Evolutionary conservation across 2,113 vertebrate genomes (phyloP).

Genomic region (Hippocampus guttulatus): DNA sequence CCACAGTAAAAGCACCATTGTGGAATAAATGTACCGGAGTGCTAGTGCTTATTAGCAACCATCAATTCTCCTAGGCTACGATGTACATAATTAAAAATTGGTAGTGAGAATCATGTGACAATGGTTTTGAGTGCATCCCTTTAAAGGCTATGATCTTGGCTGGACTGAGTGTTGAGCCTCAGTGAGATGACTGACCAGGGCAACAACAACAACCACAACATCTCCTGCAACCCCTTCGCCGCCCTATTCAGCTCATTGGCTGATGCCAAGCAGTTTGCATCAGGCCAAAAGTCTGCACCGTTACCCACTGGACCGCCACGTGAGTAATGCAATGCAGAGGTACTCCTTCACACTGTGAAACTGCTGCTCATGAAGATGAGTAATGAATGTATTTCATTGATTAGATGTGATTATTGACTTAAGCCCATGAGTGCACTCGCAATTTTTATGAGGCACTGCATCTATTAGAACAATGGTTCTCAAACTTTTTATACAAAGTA

Average conservation of each 20-base stretch:
- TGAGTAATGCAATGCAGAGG: conserved; percentile 57
- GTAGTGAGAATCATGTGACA: background rate
- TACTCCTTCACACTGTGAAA: background rate
- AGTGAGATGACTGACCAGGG: conserved; percentile 97
- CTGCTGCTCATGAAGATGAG: background rate
- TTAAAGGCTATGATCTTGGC: conserved; percentile 61
- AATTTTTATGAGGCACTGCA: too few species aligned
- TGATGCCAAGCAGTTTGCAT: conserved; percentile 93
- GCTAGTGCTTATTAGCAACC: background rate
- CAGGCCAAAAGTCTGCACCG: conserved; percentile 80
- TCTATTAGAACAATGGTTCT: too few species aligned
- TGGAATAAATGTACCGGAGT: background rate
- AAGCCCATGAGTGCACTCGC: too few species aligned
- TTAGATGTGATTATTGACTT: too few species aligned
- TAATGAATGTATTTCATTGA: background rate
- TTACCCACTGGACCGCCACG: conserved; percentile 72
- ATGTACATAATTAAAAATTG: background rate
- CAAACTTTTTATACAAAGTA: too few species aligned
- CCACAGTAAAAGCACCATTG: background rate
- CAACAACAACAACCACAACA: conserved; percentile 97
- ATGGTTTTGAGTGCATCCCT: background rate
- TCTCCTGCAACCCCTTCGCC: conserved; percentile 95
- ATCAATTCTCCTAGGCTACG: background rate
- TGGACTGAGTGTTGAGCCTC: conserved; percentile 75
- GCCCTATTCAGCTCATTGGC: conserved; percentile 94